Base-by-base conservation (phyloP, 2,797 vertebrate genomes). In the Enteromius afrohamiltoni region DNA sequence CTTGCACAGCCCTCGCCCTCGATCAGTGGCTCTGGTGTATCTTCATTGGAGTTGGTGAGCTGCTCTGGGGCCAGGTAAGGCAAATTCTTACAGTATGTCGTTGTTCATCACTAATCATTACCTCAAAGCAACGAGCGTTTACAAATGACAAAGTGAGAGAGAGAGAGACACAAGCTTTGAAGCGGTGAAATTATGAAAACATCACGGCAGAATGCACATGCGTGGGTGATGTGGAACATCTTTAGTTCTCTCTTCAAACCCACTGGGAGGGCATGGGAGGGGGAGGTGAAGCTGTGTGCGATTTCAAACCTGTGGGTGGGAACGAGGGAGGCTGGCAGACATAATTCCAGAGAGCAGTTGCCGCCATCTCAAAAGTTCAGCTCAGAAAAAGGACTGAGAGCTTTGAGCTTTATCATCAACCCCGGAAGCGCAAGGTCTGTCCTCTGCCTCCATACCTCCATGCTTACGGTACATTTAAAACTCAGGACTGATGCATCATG, bases 1-100 rank as follows among this genome's bases (percentile, higher is more conserved):
- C 97, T 77, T 99, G 98, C 89, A 96, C 97, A 0, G 95, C 94
- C 3, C 95, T 99, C 90, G 96, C 92, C 82, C 92, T 99, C 79
- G 96, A 96, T 91, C 98, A 99, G 90, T 99, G 98, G 98, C 91
- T 99, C 88, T 99, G 98, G 97, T 99, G 98, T 69, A 88, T 98
- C 67, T 99, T 99, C 92, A 97, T 99, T 0, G 97, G 97, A 0
- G 92, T 99, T 5, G 97, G 97, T 62, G 98, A 98, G 90, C 95
- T 99, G 88, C 94, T 99, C 67, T 99, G 98, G 98, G 98, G 98
- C 84, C 98, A 99, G 97, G 98, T 99, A 88, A 92, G 93, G 69
- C 55, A 86, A 91, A 51, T 74, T 53, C 26, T 55, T 55, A 71
- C 29, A 60, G n/a, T 21, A 11, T 9, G 45, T 55, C 3, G 13